Evolutionary conservation across 2,888 invertebrate genomes (phyloP).

Genomic region (Harpalus rufipes): DNA sequence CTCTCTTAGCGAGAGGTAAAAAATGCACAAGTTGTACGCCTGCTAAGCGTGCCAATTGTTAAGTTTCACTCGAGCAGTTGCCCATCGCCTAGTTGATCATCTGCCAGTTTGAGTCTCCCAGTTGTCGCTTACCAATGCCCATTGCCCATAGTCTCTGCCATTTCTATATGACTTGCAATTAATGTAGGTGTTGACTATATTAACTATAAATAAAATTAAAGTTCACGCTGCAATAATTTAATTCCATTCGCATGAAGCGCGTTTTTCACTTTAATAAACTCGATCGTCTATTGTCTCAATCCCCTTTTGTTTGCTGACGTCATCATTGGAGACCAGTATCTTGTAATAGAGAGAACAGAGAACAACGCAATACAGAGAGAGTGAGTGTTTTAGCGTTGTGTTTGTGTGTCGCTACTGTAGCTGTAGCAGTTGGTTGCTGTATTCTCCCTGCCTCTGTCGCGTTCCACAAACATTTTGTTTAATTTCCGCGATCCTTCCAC

Average conservation of each 20-base stretch:
- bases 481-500: conserved; percentile 46
- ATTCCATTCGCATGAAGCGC: neutral
- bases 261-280: conserved; percentile 41
- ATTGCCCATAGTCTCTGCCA: too few relatives aligned
- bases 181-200: too few relatives aligned
- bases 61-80: too few relatives aligned
- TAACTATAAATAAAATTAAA: too few relatives aligned
- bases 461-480: conserved; percentile 45
- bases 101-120: too few relatives aligned
- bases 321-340: conserved; percentile 26
- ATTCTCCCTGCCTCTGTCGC: neutral
- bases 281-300: conserved; percentile 42
- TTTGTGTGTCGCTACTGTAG: neutral
- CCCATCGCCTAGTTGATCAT: too few relatives aligned
- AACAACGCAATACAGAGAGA: neutral
- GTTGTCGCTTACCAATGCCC: too few relatives aligned
- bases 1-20: too few relatives aligned
- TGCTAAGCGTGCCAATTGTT: too few relatives aligned
- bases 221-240: neutral
- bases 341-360: conserved; percentile 15
- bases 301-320: conserved; percentile 45
- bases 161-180: too few relatives aligned
- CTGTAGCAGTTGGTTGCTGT: conserved; percentile 3
- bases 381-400: neutral
- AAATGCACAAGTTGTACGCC: too few relatives aligned